Evolutionary conservation across 2,113 vertebrate genomes (phyloP).

Genomic region (Vimba vimba): DNA sequence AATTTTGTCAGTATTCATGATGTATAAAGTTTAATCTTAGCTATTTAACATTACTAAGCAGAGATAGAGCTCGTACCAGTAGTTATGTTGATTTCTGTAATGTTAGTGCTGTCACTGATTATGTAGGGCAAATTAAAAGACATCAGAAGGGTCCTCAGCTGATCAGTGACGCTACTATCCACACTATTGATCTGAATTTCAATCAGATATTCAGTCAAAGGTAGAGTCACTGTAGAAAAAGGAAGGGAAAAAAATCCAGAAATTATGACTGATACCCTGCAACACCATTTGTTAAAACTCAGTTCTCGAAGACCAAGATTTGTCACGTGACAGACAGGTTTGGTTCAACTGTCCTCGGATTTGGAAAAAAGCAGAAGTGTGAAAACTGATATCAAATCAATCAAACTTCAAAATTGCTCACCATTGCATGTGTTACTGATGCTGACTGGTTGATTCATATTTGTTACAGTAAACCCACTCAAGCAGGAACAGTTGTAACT

Average conservation of each 20-base stretch:
- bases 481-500: constrained; percentile 28
- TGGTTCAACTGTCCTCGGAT: too few species aligned
- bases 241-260: background rate
- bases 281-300: background rate
- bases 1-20: background rate
- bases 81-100: constrained; percentile 51
- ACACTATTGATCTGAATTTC: too few species aligned
- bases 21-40: background rate
- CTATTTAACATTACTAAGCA: background rate
- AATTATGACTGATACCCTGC: too few species aligned
- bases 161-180: too few species aligned
- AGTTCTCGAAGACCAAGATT: too few species aligned
- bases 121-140: constrained; percentile 27
- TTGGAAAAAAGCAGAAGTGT: too few species aligned
- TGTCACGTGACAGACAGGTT: too few species aligned
- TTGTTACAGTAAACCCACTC: background rate
- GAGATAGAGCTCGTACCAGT: constrained; percentile 56
- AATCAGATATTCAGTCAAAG: constrained; percentile 56
- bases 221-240: background rate
- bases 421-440: constrained; percentile 27
- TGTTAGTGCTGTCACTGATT: constrained; percentile 35
- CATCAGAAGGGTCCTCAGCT: background rate
- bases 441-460: background rate
- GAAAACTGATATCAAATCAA: too few species aligned
- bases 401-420: too few species aligned